These are phyloP conservation scores for Turnix velox DNA, from an alignment of 2,113 vertebrate genomes.

Conservation along the genomic window DNA sequence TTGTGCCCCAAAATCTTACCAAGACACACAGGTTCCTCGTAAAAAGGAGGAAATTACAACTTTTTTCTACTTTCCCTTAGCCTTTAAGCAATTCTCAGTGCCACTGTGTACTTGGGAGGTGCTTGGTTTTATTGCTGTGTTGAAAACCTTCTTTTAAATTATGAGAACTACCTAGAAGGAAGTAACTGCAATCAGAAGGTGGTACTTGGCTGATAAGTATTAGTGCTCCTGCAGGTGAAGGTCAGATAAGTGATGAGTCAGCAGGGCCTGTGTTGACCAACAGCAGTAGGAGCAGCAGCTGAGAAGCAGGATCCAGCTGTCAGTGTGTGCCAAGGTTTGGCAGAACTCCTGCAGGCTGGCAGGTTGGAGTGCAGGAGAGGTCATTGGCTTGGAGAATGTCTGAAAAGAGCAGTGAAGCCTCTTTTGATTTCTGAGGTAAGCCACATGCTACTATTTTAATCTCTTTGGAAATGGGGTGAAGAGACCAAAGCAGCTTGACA, in stretches of 20 bases:
- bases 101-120: neutral
- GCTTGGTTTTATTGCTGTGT: neutral
- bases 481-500: neutral
- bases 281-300: neutral
- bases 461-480: neutral
- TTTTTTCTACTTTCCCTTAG: neutral
- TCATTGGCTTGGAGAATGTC: neutral
- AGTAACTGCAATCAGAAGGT: neutral
- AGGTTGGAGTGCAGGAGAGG: neutral
- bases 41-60: neutral
- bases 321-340: fast-evolving
- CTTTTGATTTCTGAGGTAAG: neutral
- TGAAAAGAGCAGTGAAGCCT: neutral
- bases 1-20: neutral
- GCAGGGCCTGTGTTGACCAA: neutral
- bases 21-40: neutral
- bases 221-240: neutral
- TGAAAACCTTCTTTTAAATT: neutral
- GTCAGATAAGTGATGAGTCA: neutral
- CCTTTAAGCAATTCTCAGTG: neutral
- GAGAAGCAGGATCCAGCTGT: neutral
- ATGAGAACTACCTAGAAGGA: neutral
- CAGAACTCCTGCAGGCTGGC: neutral
- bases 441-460: neutral
- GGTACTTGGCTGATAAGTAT: neutral